Evolutionary conservation across 1,140 invertebrate species (phyloP).

Genomic region (Bombus waltoni): DNA sequence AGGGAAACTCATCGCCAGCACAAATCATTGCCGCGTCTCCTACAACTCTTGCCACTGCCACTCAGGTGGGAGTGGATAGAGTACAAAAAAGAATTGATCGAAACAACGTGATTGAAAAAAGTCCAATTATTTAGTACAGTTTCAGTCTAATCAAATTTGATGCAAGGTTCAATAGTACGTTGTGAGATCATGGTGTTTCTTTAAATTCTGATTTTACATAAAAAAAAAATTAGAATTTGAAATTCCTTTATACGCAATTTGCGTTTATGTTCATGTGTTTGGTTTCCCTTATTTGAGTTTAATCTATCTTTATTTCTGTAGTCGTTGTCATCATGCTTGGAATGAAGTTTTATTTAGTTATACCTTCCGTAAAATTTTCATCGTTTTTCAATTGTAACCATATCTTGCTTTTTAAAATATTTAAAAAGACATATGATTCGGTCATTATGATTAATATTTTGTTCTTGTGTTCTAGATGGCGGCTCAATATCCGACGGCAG

Average conservation of each 20-base stretch:
- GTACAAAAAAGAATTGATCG: slow-evolving; percentile 53
- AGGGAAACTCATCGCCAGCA: slow-evolving; percentile 83
- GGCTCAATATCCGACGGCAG: slow-evolving; percentile 93
- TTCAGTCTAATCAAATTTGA: neutral
- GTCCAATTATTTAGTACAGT: neutral
- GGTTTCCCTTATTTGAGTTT: slow-evolving; percentile 83
- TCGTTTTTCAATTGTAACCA: slow-evolving; percentile 18
- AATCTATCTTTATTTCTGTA: slow-evolving; percentile 46
- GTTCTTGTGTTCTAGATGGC: slow-evolving; percentile 82
- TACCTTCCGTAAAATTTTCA: neutral
- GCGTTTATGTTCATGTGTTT: slow-evolving; percentile 73
- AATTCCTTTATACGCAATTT: slow-evolving; percentile 51
- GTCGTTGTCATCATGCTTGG: slow-evolving; percentile 5
- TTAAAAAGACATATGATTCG: neutral
- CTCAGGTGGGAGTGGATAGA: slow-evolving; percentile 87
- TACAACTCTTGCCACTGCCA: slow-evolving; percentile 84
- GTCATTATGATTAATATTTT: slow-evolving; percentile 20
- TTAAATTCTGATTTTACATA: slow-evolving; percentile 35
- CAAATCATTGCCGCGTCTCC: slow-evolving; percentile 84
- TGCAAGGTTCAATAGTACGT: neutral
- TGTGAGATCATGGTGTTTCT: slow-evolving; percentile 39
- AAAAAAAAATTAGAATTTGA: slow-evolving; percentile 45
- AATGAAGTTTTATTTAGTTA: slow-evolving; percentile 23
- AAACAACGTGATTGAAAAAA: slow-evolving; percentile 35
- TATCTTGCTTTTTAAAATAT: neutral